Evolutionary conservation across 2,113 vertebrate genomes (phyloP).

Genomic region (Canis aureus): DNA sequence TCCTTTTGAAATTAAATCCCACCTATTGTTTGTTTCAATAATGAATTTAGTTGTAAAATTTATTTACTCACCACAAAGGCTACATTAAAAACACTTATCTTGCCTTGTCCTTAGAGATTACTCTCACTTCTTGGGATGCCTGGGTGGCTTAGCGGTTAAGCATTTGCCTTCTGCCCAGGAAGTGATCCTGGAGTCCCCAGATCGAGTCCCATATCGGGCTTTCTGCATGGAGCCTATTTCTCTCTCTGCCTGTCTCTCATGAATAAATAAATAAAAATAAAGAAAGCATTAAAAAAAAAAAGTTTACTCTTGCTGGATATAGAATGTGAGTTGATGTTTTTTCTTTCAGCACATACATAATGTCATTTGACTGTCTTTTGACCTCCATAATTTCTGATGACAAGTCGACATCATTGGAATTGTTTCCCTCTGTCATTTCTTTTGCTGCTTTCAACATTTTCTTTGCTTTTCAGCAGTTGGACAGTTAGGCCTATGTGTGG

Average conservation of each 20-base stretch:
- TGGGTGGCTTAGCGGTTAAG: too few relatives aligned
- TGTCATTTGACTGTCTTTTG: background rate
- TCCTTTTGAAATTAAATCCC: conserved; percentile 40
- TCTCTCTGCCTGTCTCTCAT: too few relatives aligned
- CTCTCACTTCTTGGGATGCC: background rate
- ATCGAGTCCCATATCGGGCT: too few relatives aligned
- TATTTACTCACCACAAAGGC: background rate
- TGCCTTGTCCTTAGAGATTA: background rate
- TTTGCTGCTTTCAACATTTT: background rate
- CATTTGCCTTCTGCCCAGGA: too few relatives aligned
- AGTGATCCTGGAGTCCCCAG: too few relatives aligned
- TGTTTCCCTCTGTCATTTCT: background rate
- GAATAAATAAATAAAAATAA: too few relatives aligned
- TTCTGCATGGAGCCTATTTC: too few relatives aligned
- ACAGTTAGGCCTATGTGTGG: background rate
- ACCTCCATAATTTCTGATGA: background rate
- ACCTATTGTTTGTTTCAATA: background rate
- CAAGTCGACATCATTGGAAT: background rate
- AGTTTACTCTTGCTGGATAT: background rate
- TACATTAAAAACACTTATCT: conserved; percentile 18
- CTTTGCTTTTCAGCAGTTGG: conserved; percentile 33
- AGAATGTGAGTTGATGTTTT: background rate
- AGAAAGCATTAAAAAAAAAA: background rate
- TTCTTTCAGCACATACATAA: background rate
- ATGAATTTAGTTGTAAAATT: conserved; percentile 33